Evolutionary conservation across 2,888 invertebrate genomes (phyloP), one percentile per base, ranked within the genome.

Genomic region (Macrophya alboannulata): DNA sequence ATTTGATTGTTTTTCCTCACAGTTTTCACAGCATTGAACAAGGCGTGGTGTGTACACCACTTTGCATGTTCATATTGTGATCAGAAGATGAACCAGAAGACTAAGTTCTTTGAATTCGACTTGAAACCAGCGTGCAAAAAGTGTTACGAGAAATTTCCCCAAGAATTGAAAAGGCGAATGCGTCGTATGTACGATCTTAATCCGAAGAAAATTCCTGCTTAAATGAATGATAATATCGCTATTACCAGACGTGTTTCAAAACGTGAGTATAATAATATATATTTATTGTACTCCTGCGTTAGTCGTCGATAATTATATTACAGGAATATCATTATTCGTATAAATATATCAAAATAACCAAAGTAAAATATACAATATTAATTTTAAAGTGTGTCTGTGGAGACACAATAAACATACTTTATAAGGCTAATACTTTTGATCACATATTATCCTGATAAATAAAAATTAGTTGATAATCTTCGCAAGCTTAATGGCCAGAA

Each of bases 61-160:
- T 99, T 99, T 94, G 98, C 99, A 82, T 99, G 99, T 94, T 97
- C 98, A 4, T 96, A 99, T 88, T 99, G 99, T 94, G 99, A 99
- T 94, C 97, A 97, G 91, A 97, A 99, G 91, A 97, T 99, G 95
- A 98, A 97, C 92, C 98, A 99, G 89, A 98, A 99, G 94, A 98
- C 99, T 68, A 99, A 99, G 94, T 99, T 99, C 95, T 99, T 99
- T 94, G 99, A 99, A 94, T 98, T 99, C 94, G 99, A 99, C 94
- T 96, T 99, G 94, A 98, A 99, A 92, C 99, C 99, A 51, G 99
- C 98, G 15, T 99, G 99, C 95, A 99, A 99, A 94, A 98, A 98
- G 91, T 99, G 99, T 94, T 99, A 99, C 94, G 99, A 99, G 92
- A 97, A 97, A 92, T 98, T 99, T 94, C 99, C 99, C 0, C 95